phyloP scores from a whole-genome alignment of 2,797 vertebrate genomes.

The Fringilla coelebs region DNA sequence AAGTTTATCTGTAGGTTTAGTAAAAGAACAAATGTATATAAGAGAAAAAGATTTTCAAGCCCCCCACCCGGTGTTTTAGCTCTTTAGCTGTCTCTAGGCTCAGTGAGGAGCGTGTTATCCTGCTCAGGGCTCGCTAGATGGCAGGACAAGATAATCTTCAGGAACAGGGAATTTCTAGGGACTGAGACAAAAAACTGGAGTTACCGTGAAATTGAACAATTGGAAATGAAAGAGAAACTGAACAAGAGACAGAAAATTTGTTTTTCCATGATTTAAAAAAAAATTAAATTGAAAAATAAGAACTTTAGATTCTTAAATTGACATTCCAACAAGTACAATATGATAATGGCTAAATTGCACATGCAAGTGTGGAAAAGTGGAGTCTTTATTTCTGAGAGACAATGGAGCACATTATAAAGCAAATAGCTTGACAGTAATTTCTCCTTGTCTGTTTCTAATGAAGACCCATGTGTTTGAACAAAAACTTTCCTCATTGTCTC shows the following conservation, averaged over 20 bases:
- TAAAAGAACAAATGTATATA: neutral
- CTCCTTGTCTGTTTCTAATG: conserved; percentile 40
- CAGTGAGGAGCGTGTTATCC: neutral
- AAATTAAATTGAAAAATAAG: neutral
- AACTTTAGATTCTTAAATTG: conserved; percentile 16
- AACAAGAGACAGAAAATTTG: neutral
- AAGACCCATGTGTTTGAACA: conserved; percentile 20
- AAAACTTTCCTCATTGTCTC: conserved; percentile 36
- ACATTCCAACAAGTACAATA: conserved; percentile 10
- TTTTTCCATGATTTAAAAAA: neutral
- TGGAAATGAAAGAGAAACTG: neutral
- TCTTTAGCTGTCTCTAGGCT: neutral
- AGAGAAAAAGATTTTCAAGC: neutral
- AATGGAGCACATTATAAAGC: conserved; percentile 30
- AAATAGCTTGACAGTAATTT: conserved; percentile 55
- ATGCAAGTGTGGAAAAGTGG: neutral
- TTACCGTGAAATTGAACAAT: neutral
- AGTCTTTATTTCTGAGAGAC: conserved; percentile 47
- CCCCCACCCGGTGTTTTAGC: neutral
- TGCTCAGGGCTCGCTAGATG: conserved; percentile 46
- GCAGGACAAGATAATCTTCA: conserved; percentile 61
- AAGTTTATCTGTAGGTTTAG: neutral
- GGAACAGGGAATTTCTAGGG: neutral
- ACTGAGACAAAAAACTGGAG: neutral
- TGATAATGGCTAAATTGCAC: conserved; percentile 38